phyloP scores from a whole-genome alignment of 1,140 invertebrate species.

The Drosophila willistoni region DNA sequence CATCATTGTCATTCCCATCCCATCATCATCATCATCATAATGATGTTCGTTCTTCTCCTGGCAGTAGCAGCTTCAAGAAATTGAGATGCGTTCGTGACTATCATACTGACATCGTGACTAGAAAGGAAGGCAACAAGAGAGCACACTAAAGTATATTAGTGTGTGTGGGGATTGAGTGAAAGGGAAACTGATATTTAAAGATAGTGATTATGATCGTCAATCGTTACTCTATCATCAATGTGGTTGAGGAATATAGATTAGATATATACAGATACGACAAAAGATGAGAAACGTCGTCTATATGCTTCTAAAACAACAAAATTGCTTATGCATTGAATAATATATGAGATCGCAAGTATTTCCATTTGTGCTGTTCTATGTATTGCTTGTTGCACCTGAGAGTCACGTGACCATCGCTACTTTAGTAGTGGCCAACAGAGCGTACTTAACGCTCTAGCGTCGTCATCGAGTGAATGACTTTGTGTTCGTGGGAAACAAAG shows the following conservation, averaged over 20 bases:
- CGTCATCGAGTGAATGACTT: conserved; percentile 61
- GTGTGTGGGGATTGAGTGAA: too few species aligned
- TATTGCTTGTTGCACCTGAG: conserved; percentile 5
- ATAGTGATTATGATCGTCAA: too few species aligned
- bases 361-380: background rate
- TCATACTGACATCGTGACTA: background rate
- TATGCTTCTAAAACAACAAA: too few species aligned
- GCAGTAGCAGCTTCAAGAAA: background rate
- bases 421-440: conserved; percentile 26
- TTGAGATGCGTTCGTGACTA: background rate
- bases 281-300: too few species aligned
- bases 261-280: too few species aligned
- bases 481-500: conserved; percentile 13
- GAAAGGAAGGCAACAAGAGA: background rate
- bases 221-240: too few species aligned
- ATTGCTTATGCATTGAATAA: too few species aligned
- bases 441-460: conserved; percentile 46
- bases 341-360: too few species aligned
- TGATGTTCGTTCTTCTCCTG: background rate
- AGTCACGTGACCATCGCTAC: conserved; percentile 41
- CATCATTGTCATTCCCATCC: background rate
- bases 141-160: too few species aligned
- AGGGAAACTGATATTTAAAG: too few species aligned
- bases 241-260: too few species aligned
- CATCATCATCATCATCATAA: conserved; percentile 2